These are phyloP conservation scores for Antennarius striatus DNA, from an alignment of 2,113 vertebrate species.

Conservation along the genomic window DNA sequence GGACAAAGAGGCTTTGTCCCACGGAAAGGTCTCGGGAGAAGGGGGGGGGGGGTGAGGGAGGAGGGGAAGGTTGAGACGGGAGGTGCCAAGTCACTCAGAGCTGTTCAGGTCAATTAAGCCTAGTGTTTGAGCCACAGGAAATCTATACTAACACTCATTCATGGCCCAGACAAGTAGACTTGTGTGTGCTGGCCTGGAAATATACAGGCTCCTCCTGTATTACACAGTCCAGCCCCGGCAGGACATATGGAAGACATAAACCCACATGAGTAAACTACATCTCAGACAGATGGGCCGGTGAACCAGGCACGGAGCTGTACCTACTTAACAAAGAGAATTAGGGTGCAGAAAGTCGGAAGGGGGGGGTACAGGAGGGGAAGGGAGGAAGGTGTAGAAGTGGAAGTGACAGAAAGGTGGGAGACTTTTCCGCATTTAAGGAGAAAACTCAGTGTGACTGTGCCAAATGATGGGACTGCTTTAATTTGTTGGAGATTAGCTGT, in stretches of 20 bases:
- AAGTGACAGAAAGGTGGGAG: slow-evolving; percentile 17
- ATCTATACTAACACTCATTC: slow-evolving; percentile 82
- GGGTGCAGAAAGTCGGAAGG: slow-evolving; percentile 45
- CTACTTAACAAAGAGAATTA: slow-evolving; percentile 59
- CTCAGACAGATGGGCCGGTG: slow-evolving; percentile 50
- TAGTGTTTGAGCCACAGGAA: slow-evolving; percentile 79
- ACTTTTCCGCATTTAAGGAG: slow-evolving; percentile 34
- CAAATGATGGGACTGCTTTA: slow-evolving; percentile 65
- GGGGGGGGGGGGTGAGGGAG: slow-evolving; percentile 28
- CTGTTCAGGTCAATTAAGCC: slow-evolving; percentile 85
- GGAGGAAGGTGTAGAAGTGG: slow-evolving; percentile 13
- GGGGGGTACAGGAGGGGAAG: background rate
- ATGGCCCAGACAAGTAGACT: slow-evolving; percentile 73
- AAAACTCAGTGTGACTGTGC: slow-evolving; percentile 60
- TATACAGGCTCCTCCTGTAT: slow-evolving; percentile 64
- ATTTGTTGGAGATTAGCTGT: slow-evolving; percentile 75
- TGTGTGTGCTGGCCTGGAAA: slow-evolving; percentile 73
- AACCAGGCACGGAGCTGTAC: slow-evolving; percentile 46
- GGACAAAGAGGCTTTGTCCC: slow-evolving; percentile 81
- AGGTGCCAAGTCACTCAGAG: slow-evolving; percentile 81
- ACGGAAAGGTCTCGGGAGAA: slow-evolving; percentile 54
- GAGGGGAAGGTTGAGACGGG: slow-evolving; percentile 61
- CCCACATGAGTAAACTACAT: slow-evolving; percentile 60
- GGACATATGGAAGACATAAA: slow-evolving; percentile 76
- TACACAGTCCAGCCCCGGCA: slow-evolving; percentile 47